A percentile compares a stretch with the other conserved stretches of the same genome.
Conservation (phyloP, 2,797 vertebrate genomes). For the Pipistrellus pygmaeus region DNA sequence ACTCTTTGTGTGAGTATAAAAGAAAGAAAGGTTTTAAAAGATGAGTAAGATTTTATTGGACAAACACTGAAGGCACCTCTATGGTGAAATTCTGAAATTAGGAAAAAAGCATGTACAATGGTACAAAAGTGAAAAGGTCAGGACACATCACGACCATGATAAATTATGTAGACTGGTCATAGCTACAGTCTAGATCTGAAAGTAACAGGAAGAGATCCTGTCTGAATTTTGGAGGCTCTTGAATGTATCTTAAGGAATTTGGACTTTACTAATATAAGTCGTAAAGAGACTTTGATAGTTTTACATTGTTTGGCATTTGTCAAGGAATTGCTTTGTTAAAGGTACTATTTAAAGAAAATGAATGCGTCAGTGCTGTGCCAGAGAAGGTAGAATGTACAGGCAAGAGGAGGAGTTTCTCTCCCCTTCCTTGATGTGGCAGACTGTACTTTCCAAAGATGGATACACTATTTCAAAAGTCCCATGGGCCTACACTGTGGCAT, state of each 20-base stretch:
- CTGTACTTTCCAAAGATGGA: not conserved
- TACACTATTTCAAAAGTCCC: not conserved
- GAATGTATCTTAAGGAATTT: constrained; percentile 10
- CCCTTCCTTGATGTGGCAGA: not conserved
- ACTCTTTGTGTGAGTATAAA: not conserved
- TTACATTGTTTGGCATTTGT: not conserved
- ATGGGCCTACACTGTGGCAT: not conserved
- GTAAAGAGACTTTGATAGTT: not conserved
- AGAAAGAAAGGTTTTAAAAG: not conserved
- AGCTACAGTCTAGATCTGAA: not conserved
- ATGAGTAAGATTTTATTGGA: not conserved
- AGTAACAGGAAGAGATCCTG: not conserved
- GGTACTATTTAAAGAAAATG: not conserved
- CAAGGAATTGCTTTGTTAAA: not conserved
- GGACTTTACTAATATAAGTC: not conserved
- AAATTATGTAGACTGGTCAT: not conserved
- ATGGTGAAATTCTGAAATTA: not conserved
- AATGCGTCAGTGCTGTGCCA: not conserved
- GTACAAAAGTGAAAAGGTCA: not conserved
- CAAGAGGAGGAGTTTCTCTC: not conserved
- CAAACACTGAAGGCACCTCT: not conserved
- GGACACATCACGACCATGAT: not conserved
- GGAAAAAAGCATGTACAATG: not conserved
- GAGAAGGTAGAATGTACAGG: not conserved
- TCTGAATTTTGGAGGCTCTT: not conserved